Conservation (phyloP, 2,888 invertebrate species). For the Tortricodes alternella region DNA sequence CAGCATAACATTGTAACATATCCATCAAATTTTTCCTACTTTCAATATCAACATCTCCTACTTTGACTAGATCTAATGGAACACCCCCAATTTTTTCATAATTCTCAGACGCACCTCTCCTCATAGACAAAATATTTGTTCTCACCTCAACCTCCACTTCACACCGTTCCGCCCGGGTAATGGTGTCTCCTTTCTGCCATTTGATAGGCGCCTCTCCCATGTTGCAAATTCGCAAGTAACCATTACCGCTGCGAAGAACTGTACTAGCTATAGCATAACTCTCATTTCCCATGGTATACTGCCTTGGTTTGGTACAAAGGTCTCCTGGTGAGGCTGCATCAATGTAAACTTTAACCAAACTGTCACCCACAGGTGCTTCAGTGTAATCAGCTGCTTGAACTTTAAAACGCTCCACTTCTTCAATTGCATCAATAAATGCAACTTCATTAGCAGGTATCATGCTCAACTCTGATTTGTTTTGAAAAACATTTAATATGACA, state of each 20-base stretch:
- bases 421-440: background rate
- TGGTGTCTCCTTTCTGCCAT: background rate
- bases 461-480: background rate
- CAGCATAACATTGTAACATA: background rate
- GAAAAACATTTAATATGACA: background rate
- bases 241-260: background rate
- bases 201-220: background rate
- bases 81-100: background rate
- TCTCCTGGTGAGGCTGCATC: background rate
- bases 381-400: background rate
- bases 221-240: background rate
- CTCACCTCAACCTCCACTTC: background rate
- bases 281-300: background rate
- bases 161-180: background rate
- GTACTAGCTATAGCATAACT: background rate
- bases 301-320: background rate
- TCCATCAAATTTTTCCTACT: background rate
- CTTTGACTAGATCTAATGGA: background rate
- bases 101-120: background rate
- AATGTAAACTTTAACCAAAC: background rate
- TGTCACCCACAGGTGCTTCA: constrained; percentile 1
- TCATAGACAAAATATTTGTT: background rate
- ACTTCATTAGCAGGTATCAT: background rate
- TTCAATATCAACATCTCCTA: background rate
- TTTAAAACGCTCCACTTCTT: background rate